A percentile compares a stretch with the other conserved stretches of the same genome.
phyloP scores from a whole-genome alignment of 2,888 invertebrate genomes.

The Diarsia mendica region DNA sequence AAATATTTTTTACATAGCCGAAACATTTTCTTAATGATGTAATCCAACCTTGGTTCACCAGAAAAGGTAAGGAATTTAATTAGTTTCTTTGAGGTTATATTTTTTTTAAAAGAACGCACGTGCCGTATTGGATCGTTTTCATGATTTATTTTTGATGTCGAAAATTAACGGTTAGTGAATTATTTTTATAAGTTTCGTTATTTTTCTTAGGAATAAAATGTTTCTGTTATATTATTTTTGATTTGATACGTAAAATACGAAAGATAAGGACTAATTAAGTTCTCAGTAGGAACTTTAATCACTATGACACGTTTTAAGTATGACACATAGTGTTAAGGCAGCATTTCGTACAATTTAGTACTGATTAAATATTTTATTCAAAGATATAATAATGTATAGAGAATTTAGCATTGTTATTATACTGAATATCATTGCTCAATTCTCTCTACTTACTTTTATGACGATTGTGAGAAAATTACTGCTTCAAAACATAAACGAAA shows the following conservation, averaged over 20 bases:
- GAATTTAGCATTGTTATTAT: too few relatives aligned
- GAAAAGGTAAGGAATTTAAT: constrained; percentile 61
- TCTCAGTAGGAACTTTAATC: background rate
- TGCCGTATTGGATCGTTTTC: constrained; percentile 22
- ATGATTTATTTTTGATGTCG: constrained; percentile 20
- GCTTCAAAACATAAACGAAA: background rate
- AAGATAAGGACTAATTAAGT: background rate
- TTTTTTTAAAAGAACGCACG: constrained; percentile 24
- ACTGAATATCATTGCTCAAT: background rate
- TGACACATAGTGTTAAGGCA: too few relatives aligned
- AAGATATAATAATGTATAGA: too few relatives aligned
- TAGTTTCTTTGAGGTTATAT: constrained; percentile 48
- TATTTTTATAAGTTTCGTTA: background rate
- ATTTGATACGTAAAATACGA: background rate
- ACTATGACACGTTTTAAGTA: too few relatives aligned
- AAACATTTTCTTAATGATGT: constrained; percentile 65
- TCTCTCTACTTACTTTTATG: background rate
- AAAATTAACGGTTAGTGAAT: constrained; percentile 6
- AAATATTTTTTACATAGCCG: constrained; percentile 50
- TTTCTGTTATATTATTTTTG: constrained; percentile 4
- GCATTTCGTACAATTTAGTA: too few relatives aligned
- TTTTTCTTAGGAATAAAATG: background rate
- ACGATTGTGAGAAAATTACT: background rate
- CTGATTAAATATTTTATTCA: background rate
- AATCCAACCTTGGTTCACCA: constrained; percentile 58